Base-by-base conservation (phyloP, 92 coral and sea anemone species). In the Phymanthus crucifer region DNA sequence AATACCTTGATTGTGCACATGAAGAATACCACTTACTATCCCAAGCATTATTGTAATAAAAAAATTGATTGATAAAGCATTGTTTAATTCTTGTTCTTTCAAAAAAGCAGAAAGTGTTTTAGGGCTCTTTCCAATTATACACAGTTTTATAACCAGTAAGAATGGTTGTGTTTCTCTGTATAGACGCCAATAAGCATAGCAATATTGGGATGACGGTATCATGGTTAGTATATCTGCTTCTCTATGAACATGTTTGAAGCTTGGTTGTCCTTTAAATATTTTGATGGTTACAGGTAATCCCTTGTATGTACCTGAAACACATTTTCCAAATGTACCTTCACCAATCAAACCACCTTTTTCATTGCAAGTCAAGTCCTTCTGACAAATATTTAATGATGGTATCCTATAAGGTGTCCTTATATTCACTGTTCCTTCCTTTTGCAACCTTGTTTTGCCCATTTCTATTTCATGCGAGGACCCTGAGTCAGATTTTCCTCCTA, bases 251-350 rank as follows among this genome's bases (percentile, higher is more conserved):
- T 43, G 13, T 18, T 19, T 52, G 58, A 32, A 48, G 64, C 40
- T 48, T 54, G 45, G 52, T 4, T 18, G 32, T 21, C 35, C 26
- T 77, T 86, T 86, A 38, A 75, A 86, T 26, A 76, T 29, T 19
- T 86, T 82, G 27, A 86, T 47, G 31, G 90, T 87, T 27, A 71
- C 78, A 3, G 84, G 75, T 73, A 75, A 16, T 12, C 80, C 66
- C 74, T 81, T 82, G 40, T 87, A 83, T 3, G 57, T 77, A 83
- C 87, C 87, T 32, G 75, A 65, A 66, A 83, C 13, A 40, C 90
- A 87, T 50, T 78, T 71, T 23, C 90, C 90, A 87, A 87, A 87
- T 4, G 90, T 87, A 11, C 90, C 90, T 61, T 87, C 84, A 40
- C 79, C 87, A 45, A 82, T 87, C 3, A 81, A 18, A 23, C 11